A percentile compares a stretch with the other conserved stretches of the same genome.
These are phyloP conservation scores for Netelia fuscicornis DNA, from an alignment of 2,888 invertebrate species.

Conservation along the genomic window DNA sequence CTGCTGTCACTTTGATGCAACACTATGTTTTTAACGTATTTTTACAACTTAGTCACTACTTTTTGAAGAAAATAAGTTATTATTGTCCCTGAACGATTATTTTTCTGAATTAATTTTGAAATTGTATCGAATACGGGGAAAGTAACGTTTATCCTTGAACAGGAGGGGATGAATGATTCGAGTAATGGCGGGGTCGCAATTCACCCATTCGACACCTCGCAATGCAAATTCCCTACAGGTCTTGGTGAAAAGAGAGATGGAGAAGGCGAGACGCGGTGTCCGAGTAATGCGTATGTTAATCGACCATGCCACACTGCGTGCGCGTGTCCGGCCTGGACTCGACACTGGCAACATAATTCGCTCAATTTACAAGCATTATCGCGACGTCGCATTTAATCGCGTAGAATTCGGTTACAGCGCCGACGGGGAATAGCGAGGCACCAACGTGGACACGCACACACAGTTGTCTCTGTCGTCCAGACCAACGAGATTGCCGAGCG, in stretches of 20 bases:
- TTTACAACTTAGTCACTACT: too few relatives aligned
- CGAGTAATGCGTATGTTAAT: constrained; percentile 83
- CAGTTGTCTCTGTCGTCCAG: constrained; percentile 11
- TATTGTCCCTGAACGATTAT: not conserved
- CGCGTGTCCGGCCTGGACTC: constrained; percentile 68
- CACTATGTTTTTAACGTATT: too few relatives aligned
- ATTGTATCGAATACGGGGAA: not conserved
- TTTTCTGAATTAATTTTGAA: not conserved
- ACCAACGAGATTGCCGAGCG: constrained; percentile 58
- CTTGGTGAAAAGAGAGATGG: constrained; percentile 20
- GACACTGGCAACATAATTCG: constrained; percentile 81
- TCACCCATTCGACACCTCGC: constrained; percentile 77
- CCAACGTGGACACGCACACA: constrained; percentile 30
- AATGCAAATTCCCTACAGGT: constrained; percentile 79
- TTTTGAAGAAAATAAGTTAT: too few relatives aligned
- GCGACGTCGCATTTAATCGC: constrained; percentile 81
- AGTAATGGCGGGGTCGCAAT: constrained; percentile 19
- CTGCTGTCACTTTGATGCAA: too few relatives aligned
- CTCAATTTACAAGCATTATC: constrained; percentile 84
- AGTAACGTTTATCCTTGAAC: constrained; percentile 13
- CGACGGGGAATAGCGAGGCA: constrained; percentile 48
- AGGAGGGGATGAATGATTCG: not conserved
- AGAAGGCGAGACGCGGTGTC: constrained; percentile 69
- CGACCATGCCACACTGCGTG: constrained; percentile 75
- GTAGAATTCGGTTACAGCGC: constrained; percentile 79